These are phyloP conservation scores for Enhydra lutris DNA, from an alignment of 2,113 vertebrate species.

Conservation along the genomic window DNA sequence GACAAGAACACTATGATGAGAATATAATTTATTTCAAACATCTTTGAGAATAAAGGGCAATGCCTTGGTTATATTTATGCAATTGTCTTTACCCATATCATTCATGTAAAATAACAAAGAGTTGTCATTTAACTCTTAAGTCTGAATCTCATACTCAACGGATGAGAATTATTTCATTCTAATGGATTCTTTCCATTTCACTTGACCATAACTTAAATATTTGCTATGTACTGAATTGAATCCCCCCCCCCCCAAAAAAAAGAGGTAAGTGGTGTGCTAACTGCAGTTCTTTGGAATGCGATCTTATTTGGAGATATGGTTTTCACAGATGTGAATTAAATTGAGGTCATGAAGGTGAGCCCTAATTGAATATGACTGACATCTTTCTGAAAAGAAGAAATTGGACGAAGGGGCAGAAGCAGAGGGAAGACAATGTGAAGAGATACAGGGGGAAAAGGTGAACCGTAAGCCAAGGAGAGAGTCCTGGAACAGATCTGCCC, in stretches of 20 bases:
- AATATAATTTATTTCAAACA: not conserved
- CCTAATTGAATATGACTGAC: not conserved
- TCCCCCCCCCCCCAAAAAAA: not conserved
- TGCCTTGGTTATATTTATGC: not conserved
- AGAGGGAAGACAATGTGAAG: not conserved
- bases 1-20: not conserved
- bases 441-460: not conserved
- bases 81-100: not conserved
- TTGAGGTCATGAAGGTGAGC: not conserved
- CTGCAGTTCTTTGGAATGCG: not conserved
- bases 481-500: not conserved
- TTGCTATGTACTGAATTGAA: not conserved
- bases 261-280: not conserved
- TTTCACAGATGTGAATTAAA: not conserved
- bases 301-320: not conserved
- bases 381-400: not conserved
- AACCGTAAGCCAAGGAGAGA: not conserved
- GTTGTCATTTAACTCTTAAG: not conserved
- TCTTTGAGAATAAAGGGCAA: not conserved
- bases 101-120: not conserved
- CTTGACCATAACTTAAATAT: not conserved
- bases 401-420: not conserved
- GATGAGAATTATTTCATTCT: not conserved
- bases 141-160: not conserved
- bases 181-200: not conserved